phyloP scores from a whole-genome alignment of 2,888 invertebrate genomes.

The Tiphia femorata region DNA sequence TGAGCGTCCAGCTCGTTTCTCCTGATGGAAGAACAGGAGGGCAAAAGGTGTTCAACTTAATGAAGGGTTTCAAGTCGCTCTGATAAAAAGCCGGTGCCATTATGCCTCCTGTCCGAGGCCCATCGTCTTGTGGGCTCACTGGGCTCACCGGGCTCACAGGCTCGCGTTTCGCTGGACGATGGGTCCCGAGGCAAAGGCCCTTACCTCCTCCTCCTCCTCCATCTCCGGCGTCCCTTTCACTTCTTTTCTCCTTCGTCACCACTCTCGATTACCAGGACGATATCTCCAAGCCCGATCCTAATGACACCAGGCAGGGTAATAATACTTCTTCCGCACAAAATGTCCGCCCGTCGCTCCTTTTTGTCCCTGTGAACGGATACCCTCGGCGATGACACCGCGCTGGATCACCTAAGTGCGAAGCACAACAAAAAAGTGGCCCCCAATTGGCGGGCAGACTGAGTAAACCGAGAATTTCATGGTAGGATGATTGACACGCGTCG shows the following conservation, averaged over 20 bases:
- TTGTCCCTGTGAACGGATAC: conserved; percentile 10
- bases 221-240: background rate
- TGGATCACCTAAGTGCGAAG: background rate
- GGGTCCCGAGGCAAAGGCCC: conserved; percentile 16
- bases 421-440: background rate
- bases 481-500: too few species aligned
- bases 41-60: conserved; percentile 57
- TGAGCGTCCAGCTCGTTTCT: conserved; percentile 31
- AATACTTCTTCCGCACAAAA: conserved; percentile 21
- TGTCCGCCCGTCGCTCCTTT: too few species aligned
- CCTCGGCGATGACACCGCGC: conserved; percentile 1
- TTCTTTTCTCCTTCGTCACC: background rate
- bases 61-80: conserved; percentile 53
- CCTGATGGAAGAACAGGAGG: conserved; percentile 26
- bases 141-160: conserved; percentile 8
- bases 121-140: conserved; percentile 6
- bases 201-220: background rate
- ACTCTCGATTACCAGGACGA: conserved; percentile 15
- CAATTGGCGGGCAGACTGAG: background rate
- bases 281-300: conserved; percentile 27
- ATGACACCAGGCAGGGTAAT: conserved; percentile 34
- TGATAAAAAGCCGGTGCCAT: conserved; percentile 54
- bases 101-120: conserved; percentile 30
- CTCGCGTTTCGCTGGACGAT: conserved; percentile 11
- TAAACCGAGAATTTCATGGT: conserved; percentile 4